These are phyloP conservation scores for Drosophila simulans DNA, from an alignment of 1,140 invertebrate species.

Conservation along the genomic window DNA sequence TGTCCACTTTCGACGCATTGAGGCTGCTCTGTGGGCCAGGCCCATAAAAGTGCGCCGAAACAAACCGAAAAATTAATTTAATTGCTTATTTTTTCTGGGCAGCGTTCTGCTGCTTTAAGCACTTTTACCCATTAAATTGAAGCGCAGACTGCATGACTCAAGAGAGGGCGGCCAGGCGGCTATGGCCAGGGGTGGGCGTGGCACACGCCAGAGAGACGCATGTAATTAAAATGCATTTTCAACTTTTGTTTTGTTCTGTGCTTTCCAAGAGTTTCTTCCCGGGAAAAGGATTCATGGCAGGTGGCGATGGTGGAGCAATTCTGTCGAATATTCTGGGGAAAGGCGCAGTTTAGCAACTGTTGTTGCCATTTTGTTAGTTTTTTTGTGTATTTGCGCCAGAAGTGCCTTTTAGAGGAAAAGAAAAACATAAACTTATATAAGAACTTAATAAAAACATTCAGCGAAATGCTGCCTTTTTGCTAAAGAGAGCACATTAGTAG, in stretches of 20 bases:
- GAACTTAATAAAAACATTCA: conserved; percentile 28
- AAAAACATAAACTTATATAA: conserved; percentile 19
- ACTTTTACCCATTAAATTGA: conserved; percentile 56
- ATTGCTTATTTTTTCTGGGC: conserved; percentile 47
- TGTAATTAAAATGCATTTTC: conserved; percentile 77
- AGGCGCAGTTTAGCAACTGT: conserved; percentile 58
- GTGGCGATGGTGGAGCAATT: not conserved
- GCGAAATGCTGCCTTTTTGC: conserved; percentile 16
- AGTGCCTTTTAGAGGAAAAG: conserved; percentile 49
- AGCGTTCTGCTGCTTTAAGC: conserved; percentile 44
- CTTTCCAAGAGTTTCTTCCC: conserved; percentile 28
- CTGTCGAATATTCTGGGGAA: not conserved
- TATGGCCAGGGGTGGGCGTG: not conserved
- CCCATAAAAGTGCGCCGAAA: conserved; percentile 6
- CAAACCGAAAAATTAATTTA: conserved; percentile 45
- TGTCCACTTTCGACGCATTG: conserved; percentile 31
- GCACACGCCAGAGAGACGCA: conserved; percentile 47
- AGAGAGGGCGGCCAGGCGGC: not conserved
- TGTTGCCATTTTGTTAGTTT: conserved; percentile 65
- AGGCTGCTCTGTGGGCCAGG: conserved; percentile 9
- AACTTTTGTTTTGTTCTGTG: conserved; percentile 61
- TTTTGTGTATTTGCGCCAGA: conserved; percentile 46
- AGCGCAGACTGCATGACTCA: conserved; percentile 32
- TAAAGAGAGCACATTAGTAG: not conserved
- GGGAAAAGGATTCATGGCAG: conserved; percentile 4